phyloP scores from a whole-genome alignment of 2,888 invertebrate species.

The Hypolimnas misippus region DNA sequence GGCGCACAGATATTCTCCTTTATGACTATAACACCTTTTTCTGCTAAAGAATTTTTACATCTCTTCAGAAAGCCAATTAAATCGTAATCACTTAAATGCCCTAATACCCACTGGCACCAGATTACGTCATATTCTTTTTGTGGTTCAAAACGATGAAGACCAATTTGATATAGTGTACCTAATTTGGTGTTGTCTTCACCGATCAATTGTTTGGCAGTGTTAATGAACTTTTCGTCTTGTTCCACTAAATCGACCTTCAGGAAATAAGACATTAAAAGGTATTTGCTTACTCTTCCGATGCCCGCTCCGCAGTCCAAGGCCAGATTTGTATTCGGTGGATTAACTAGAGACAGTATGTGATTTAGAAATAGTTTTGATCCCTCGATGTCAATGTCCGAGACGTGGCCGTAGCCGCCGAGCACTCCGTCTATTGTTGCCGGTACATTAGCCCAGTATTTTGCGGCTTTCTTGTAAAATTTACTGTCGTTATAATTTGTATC shows the following conservation, averaged over 20 bases:
- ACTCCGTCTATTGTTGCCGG: conserved; percentile 96
- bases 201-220: conserved; percentile 85
- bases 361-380: conserved; percentile 93
- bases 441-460: conserved; percentile 93
- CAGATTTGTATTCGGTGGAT: conserved; percentile 81
- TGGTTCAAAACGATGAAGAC: conserved; percentile 94
- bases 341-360: conserved; percentile 64
- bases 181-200: conserved; percentile 79
- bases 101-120: conserved; percentile 98
- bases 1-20: conserved; percentile 90
- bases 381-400: conserved; percentile 93
- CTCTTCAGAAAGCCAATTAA: conserved; percentile 88
- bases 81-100: conserved; percentile 93
- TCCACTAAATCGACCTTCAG: conserved; percentile 95
- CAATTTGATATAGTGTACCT: conserved; percentile 87
- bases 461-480: conserved; percentile 87
- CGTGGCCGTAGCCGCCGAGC: conserved; percentile 95
- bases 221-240: conserved; percentile 92
- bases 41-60: conserved; percentile 77
- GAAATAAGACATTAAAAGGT: conserved; percentile 91
- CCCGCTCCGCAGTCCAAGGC: conserved; percentile 99
- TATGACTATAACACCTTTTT: conserved; percentile 62
- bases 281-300: conserved; percentile 96
- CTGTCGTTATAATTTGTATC: conserved; percentile 12
- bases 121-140: conserved; percentile 93